Conservation (phyloP, 2,888 invertebrate genomes). For the Volucella bombylans region DNA sequence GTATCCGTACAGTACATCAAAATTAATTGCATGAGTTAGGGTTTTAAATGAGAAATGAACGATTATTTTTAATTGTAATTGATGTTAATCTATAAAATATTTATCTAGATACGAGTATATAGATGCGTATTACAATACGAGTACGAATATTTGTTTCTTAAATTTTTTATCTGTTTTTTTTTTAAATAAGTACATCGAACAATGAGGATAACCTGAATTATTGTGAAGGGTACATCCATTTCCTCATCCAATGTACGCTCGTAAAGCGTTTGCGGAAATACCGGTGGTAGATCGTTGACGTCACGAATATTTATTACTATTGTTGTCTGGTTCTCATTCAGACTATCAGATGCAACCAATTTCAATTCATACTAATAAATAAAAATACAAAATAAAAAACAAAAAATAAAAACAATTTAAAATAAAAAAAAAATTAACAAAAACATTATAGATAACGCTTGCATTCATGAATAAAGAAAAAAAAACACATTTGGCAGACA, state of each 20-base stretch:
- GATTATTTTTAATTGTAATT: constrained; percentile 60
- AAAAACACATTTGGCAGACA: constrained; percentile 41
- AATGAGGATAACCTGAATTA: constrained; percentile 87
- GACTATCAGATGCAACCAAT: constrained; percentile 94
- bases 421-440: constrained; percentile 20
- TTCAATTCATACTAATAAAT: constrained; percentile 90
- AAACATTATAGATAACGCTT: constrained; percentile 65
- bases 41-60: constrained; percentile 62
- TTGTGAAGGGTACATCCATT: constrained; percentile 88
- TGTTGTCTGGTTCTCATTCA: constrained; percentile 93
- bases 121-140: neutral
- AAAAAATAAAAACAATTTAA: constrained; percentile 72
- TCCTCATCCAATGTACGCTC: constrained; percentile 90
- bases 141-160: constrained; percentile 15
- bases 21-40: constrained; percentile 67
- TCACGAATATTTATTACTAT: constrained; percentile 92
- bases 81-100: constrained; percentile 55
- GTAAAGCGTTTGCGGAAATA: constrained; percentile 88
- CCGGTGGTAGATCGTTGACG: constrained; percentile 94
- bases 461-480: constrained; percentile 55
- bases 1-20: constrained; percentile 10
- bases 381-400: constrained; percentile 75
- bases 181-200: constrained; percentile 1
- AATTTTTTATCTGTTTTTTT: constrained; percentile 13
- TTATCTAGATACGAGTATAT: neutral